Evolutionary conservation across 2,888 invertebrate genomes (phyloP).

Genomic region (Drosophila yooni): DNA sequence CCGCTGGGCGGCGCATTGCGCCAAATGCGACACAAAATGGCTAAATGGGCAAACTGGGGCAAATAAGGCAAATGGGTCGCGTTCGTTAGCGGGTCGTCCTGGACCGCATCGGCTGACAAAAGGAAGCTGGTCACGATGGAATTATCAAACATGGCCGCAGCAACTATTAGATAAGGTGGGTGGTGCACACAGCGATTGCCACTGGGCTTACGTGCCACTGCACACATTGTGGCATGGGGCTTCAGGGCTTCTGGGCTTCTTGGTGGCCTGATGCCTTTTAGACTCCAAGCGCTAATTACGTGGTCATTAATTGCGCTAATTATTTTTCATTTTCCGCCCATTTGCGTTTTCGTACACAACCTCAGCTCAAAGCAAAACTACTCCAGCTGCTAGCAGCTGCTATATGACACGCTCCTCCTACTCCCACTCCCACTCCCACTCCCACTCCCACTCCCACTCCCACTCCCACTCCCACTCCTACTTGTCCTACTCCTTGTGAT

Average conservation of each 20-base stretch:
- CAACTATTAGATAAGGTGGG: constrained; percentile 57
- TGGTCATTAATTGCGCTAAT: constrained; percentile 83
- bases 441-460: background rate
- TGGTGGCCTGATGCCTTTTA: constrained; percentile 27
- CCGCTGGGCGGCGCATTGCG: constrained; percentile 21
- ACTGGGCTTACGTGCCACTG: constrained; percentile 63
- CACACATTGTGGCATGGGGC: constrained; percentile 63
- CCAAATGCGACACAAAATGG: constrained; percentile 48
- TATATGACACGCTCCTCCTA: background rate
- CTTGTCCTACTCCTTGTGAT: no score
- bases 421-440: background rate
- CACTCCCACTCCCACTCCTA: background rate
- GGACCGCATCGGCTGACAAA: constrained; percentile 59
- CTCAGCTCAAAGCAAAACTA: background rate
- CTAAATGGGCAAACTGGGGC: constrained; percentile 24
- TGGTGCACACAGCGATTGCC: constrained; percentile 4
- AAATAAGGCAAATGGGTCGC: constrained; percentile 49
- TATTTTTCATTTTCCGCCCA: constrained; percentile 78
- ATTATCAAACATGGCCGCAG: constrained; percentile 76
- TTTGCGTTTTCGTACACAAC: constrained; percentile 38
- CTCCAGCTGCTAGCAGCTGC: constrained; percentile 12
- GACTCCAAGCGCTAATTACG: constrained; percentile 81
- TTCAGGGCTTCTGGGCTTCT: background rate
- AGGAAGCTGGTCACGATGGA: constrained; percentile 72
- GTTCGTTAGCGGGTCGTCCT: constrained; percentile 59